Evolutionary conservation across 2,113 vertebrate genomes (phyloP).

Genomic region (Tachuris rubrigastra): DNA sequence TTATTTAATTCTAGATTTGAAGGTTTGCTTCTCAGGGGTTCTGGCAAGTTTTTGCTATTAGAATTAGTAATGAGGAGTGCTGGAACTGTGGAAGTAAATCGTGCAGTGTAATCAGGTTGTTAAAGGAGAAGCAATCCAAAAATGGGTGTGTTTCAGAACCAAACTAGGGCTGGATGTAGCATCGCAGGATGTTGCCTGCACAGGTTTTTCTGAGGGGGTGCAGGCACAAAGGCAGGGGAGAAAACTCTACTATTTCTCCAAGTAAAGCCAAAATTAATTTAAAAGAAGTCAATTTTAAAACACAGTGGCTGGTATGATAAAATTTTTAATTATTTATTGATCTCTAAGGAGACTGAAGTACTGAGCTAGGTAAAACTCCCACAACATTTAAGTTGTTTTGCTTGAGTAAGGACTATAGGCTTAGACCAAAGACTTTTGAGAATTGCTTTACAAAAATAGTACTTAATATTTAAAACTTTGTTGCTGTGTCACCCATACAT

Average conservation of each 20-base stretch:
- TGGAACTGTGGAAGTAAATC: constrained; percentile 47
- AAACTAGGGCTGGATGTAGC: not conserved
- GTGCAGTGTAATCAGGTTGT: constrained; percentile 1
- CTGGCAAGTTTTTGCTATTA: constrained; percentile 57
- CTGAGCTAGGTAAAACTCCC: constrained; percentile 43
- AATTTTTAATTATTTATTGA: constrained; percentile 56
- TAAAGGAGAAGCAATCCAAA: constrained; percentile 19
- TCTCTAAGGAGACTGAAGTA: constrained; percentile 27
- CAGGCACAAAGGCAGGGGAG: not conserved
- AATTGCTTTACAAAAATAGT: constrained; percentile 27
- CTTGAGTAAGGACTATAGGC: constrained; percentile 18
- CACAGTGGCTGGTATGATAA: not conserved
- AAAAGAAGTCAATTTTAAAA: constrained; percentile 37
- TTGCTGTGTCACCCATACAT: not conserved
- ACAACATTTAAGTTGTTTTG: constrained; percentile 35
- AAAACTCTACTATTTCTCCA: not conserved
- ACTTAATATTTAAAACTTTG: constrained; percentile 46
- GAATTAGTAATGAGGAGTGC: constrained; percentile 65
- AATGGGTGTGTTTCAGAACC: constrained; percentile 18
- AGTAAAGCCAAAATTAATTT: constrained; percentile 9
- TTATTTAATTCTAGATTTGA: constrained; percentile 61
- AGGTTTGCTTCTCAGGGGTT: constrained; percentile 51
- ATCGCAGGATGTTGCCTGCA: not conserved
- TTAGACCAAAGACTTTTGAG: constrained; percentile 13
- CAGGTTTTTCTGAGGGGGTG: not conserved